These are phyloP conservation scores for Melangyna quadrimaculata DNA, from an alignment of 2,888 invertebrate genomes.

Conservation along the genomic window DNA sequence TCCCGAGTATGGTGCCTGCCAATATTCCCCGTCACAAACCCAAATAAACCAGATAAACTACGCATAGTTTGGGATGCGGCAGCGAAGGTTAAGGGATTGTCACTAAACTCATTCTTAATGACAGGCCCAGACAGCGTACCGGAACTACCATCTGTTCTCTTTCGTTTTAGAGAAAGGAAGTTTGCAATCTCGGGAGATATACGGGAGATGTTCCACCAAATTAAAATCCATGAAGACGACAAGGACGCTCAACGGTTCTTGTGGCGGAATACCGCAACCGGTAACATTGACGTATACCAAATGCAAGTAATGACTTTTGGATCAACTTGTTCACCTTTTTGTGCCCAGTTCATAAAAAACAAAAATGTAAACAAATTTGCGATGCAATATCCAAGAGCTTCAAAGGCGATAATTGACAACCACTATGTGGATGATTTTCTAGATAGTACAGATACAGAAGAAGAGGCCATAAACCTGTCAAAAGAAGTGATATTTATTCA, in stretches of 20 bases:
- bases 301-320: neutral
- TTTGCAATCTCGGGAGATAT: neutral
- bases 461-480: slow-evolving; percentile 9
- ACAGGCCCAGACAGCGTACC: neutral
- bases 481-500: slow-evolving; percentile 66
- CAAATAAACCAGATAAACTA: neutral
- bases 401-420: slow-evolving; percentile 49
- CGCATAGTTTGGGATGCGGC: neutral
- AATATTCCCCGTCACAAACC: neutral
- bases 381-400: slow-evolving; percentile 54
- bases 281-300: neutral
- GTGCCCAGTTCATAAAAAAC: slow-evolving; percentile 67
- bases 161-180: neutral
- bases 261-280: neutral
- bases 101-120: neutral
- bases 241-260: neutral
- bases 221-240: neutral
- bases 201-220: neutral
- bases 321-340: neutral
- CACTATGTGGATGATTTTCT: slow-evolving; percentile 69
- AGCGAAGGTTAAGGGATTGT: neutral
- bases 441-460: slow-evolving; percentile 66
- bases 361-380: slow-evolving; percentile 68
- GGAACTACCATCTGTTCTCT: neutral
- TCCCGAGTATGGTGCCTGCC: slow-evolving; percentile 15